Base-by-base conservation (phyloP, 2,888 invertebrate species). In the Octonoba sinensis region DNA sequence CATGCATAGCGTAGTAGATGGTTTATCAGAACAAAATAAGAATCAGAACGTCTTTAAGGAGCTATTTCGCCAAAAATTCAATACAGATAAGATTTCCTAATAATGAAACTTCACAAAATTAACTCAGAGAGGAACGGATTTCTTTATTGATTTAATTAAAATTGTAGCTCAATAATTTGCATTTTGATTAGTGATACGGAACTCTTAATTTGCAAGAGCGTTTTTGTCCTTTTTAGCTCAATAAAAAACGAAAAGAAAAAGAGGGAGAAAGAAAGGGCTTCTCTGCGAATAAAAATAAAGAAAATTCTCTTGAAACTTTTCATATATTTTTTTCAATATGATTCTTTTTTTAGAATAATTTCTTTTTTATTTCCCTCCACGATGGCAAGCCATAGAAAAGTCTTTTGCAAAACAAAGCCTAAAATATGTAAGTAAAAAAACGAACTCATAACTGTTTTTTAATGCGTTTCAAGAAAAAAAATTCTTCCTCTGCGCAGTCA, bases 361-460 rank as follows among this genome's bases (percentile, higher is more conserved):
- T 51, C 20, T 13, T 56, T 56, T 69, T 67, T 62, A 36, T 27
- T 70, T 57, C 44, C n/a, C 16, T 54, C 54, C n/a, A n/a, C n/a
- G 54, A 54, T 54, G 54, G 27, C 51, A 16, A n/a, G 66, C 57
- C 49, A 66, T 79, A 60, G 78, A 79, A 79, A 76, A 71, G 71
- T 79, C 72, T 72, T 67, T 65, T 44, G 27, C 72, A 72, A 79
- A 72, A 79, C 78, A 79, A 79, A 60, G 71, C 71, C 49, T 47
- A 46, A 36, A 56, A 71, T 71, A 77, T 65, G 36, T 36, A 51
- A 66, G 44, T 51, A 51, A 65, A 75, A 66, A 76, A 76, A 60
- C 24, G 44, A 73, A 81, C 73, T 81, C 79, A 81, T 81, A 81
- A 81, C 79, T 81, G 79, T 81, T 81, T 81, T 81, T 81, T 81